These are phyloP conservation scores for Tenualosa ilisha DNA, from an alignment of 2,797 vertebrate genomes.

Conservation along the genomic window DNA sequence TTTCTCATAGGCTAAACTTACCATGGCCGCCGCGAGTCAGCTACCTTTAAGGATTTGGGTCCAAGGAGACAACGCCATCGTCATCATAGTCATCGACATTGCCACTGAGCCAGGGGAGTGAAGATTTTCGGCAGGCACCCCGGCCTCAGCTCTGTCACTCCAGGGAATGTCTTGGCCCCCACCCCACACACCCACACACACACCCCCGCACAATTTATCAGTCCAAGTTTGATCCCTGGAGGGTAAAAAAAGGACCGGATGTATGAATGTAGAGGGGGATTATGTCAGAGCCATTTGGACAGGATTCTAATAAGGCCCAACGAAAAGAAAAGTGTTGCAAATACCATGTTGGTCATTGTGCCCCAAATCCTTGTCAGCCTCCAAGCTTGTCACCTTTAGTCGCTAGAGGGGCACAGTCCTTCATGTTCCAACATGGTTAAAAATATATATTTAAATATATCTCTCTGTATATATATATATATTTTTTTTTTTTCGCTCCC, in stretches of 20 bases:
- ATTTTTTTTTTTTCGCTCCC: neutral
- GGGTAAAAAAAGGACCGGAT: neutral
- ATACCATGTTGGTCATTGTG: neutral
- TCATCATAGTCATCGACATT: slow-evolving; percentile 35
- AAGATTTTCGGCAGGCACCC: slow-evolving; percentile 57
- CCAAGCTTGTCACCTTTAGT: neutral
- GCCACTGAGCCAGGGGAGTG: slow-evolving; percentile 61
- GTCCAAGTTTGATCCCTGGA: neutral
- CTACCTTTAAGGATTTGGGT: slow-evolving; percentile 71
- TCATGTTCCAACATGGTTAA: neutral
- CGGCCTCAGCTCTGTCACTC: neutral
- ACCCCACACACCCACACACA: too few relatives aligned
- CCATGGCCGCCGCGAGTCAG: slow-evolving; percentile 42
- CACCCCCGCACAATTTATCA: neutral
- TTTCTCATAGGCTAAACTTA: slow-evolving; percentile 53
- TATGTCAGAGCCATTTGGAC: neutral
- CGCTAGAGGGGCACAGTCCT: neutral
- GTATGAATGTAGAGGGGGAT: neutral
- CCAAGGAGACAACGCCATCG: slow-evolving; percentile 55
- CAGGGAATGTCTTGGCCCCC: neutral
- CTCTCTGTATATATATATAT: too few relatives aligned
- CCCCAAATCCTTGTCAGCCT: neutral
- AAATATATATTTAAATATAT: neutral
- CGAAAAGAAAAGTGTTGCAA: neutral
- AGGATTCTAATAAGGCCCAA: neutral